Evolutionary conservation across 2,888 invertebrate genomes (phyloP).

Genomic region (Colostygia pectinataria): DNA sequence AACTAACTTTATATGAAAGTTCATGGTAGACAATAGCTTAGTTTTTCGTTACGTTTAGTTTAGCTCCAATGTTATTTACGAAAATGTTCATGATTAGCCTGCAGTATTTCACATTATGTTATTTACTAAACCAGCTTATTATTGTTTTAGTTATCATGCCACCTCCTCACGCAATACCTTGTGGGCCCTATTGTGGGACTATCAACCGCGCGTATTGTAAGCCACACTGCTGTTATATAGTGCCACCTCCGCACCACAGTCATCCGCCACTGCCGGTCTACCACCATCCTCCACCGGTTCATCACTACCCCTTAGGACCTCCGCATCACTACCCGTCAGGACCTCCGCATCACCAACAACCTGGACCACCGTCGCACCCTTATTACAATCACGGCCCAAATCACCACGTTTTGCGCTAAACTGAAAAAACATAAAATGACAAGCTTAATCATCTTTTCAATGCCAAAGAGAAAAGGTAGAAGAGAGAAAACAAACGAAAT

Average conservation of each 20-base stretch:
- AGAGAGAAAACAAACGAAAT: too few species aligned
- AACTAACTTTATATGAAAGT: too few species aligned
- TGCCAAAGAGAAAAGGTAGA: too few species aligned
- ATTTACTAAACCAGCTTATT: not conserved
- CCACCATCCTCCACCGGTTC: slow-evolving; percentile 5
- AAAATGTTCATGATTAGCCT: too few species aligned
- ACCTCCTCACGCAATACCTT: slow-evolving; percentile 59
- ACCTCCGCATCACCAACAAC: not conserved
- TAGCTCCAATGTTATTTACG: too few species aligned
- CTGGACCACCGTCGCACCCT: not conserved
- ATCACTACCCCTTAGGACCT: not conserved
- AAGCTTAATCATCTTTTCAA: too few species aligned
- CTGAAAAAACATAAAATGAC: not conserved
- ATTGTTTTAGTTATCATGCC: slow-evolving; percentile 52
- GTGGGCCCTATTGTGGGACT: slow-evolving; percentile 62
- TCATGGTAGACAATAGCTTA: too few species aligned
- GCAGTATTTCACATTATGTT: too few species aligned
- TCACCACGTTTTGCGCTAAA: slow-evolving; percentile 2
- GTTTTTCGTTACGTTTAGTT: too few species aligned
- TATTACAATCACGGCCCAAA: not conserved
- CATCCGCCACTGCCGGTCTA: slow-evolving; percentile 22
- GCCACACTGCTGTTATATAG: slow-evolving; percentile 49
- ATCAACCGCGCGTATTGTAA: slow-evolving; percentile 52
- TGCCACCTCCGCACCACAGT: slow-evolving; percentile 32
- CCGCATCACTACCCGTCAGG: not conserved